Conservation (phyloP, 2,888 invertebrate genomes). For the Ecliptopera silaceata region DNA sequence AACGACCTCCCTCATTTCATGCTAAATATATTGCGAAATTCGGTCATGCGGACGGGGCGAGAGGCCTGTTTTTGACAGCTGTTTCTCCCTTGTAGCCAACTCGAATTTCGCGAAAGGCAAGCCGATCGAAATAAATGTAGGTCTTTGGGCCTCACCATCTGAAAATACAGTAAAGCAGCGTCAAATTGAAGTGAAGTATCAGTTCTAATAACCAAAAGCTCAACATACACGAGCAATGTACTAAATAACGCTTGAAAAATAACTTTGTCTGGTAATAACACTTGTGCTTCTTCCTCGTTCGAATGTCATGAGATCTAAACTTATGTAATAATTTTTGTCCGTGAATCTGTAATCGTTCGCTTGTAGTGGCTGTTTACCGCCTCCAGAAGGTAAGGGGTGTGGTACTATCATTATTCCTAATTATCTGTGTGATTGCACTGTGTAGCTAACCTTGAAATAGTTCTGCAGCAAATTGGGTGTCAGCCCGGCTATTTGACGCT, state of each 20-base stretch:
- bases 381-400: conserved; percentile 68
- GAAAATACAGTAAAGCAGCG: conserved; percentile 61
- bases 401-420: conserved; percentile 42
- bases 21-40: conserved; percentile 7
- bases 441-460: conserved; percentile 63
- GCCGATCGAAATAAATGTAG: conserved; percentile 75
- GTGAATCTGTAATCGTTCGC: conserved; percentile 60
- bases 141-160: conserved; percentile 63
- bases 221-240: conserved; percentile 57
- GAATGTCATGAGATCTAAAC: conserved; percentile 72
- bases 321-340: conserved; percentile 76
- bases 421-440: conserved; percentile 27
- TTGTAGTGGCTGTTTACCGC: conserved; percentile 69
- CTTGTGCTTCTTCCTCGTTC: conserved; percentile 49
- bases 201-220: conserved; percentile 54
- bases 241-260: conserved; percentile 63
- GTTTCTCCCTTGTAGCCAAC: conserved; percentile 45
- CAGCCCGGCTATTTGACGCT: conserved; percentile 42
- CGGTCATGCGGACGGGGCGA: conserved; percentile 25
- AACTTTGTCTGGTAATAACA: conserved; percentile 43
- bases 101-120: conserved; percentile 51
- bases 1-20: background rate
- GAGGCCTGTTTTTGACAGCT: conserved; percentile 47
- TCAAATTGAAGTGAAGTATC: conserved; percentile 74
- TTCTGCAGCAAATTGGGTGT: conserved; percentile 40